These are phyloP conservation scores for Miichthys miiuy DNA, from an alignment of 2,797 vertebrate species.

Conservation along the genomic window DNA sequence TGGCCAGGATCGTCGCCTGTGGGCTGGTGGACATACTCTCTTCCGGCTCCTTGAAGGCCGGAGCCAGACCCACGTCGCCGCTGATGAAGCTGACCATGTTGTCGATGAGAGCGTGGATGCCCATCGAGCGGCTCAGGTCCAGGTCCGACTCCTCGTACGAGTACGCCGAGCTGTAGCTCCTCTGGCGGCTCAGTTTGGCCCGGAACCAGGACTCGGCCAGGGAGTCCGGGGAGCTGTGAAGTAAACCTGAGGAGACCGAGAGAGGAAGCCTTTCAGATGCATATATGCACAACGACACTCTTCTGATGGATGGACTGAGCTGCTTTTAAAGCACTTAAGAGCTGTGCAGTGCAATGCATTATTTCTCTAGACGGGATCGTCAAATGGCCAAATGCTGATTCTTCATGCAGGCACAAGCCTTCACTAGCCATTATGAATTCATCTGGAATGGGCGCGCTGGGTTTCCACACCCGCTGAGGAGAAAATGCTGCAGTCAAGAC, in stretches of 20 bases:
- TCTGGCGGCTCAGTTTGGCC: conserved; percentile 89
- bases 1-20: conserved; percentile 92
- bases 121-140: conserved; percentile 91
- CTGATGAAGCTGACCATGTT: conserved; percentile 96
- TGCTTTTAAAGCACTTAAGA: conserved; percentile 42
- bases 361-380: conserved; percentile 27
- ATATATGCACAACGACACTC: not conserved
- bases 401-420: conserved; percentile 73
- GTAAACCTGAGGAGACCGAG: conserved; percentile 69
- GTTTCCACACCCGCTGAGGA: conserved; percentile 31
- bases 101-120: conserved; percentile 94
- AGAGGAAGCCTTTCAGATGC: conserved; percentile 61
- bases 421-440: conserved; percentile 49
- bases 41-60: conserved; percentile 96
- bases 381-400: conserved; percentile 43
- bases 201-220: conserved; percentile 93
- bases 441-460: conserved; percentile 35
- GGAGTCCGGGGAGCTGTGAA: conserved; percentile 84
- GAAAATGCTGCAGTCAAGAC: conserved; percentile 38
- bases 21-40: conserved; percentile 97
- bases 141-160: conserved; percentile 92
- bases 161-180: conserved; percentile 85
- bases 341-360: conserved; percentile 41
- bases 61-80: conserved; percentile 92
- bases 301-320: conserved; percentile 37